phyloP scores from a whole-genome alignment of 2,888 invertebrate species.

The Agonum fuliginosum region DNA sequence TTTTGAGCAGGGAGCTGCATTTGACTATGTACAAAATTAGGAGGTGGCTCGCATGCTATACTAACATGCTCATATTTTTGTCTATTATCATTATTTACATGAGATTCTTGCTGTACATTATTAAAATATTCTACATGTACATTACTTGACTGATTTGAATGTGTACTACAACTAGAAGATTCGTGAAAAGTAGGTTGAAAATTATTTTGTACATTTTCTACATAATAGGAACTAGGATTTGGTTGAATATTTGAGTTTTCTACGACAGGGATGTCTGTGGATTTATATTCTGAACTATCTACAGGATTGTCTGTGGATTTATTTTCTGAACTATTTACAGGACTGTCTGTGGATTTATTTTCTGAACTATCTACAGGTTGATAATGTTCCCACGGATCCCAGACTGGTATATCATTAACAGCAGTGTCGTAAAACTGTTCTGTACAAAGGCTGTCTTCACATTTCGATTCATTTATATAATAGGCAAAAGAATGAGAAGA shows the following conservation, averaged over 20 bases:
- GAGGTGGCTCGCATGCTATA: conserved; percentile 4
- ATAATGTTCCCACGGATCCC: conserved; percentile 83
- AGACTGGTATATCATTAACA: conserved; percentile 70
- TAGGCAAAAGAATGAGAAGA: conserved; percentile 44
- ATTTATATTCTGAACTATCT: neutral
- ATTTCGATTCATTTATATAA: conserved; percentile 67
- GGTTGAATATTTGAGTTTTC: neutral
- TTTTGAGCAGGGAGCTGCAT: neutral
- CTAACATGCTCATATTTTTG: conserved; percentile 23
- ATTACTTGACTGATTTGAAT: conserved; percentile 8
- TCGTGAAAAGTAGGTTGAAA: conserved; percentile 5
- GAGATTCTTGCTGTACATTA: conserved; percentile 3
- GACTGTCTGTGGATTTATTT: neutral
- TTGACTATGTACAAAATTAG: conserved; percentile 2
- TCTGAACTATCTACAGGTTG: conserved; percentile 32
- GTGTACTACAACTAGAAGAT: conserved; percentile 20
- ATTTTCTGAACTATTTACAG: neutral
- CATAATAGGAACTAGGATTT: conserved; percentile 8
- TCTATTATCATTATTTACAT: neutral
- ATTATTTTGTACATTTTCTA: conserved; percentile 25
- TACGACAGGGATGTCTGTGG: conserved; percentile 10
- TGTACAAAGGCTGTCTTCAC: conserved; percentile 62
- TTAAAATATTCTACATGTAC: conserved; percentile 19
- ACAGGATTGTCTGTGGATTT: neutral
- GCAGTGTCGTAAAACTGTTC: conserved; percentile 65